Evolutionary conservation across 2,113 vertebrate genomes (phyloP).

Genomic region (Sorex fumeus): DNA sequence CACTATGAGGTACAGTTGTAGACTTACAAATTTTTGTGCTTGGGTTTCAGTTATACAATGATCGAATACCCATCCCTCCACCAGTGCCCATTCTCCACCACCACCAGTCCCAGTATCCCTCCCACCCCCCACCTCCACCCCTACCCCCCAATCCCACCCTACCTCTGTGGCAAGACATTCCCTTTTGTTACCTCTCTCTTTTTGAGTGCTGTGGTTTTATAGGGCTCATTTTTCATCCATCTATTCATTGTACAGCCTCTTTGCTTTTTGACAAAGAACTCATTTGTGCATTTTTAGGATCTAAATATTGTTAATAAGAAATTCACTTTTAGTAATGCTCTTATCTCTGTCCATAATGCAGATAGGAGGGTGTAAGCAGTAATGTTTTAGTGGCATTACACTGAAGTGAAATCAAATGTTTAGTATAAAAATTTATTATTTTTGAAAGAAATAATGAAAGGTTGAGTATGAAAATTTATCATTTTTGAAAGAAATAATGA

Average conservation of each 20-base stretch:
- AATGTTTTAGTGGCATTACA: not conserved
- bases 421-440: not conserved
- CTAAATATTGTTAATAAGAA: not conserved
- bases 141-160: no score
- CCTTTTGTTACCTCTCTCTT: no score
- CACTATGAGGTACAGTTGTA: no score
- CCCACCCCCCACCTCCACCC: no score
- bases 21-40: no score
- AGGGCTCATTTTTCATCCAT: not conserved
- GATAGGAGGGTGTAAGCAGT: not conserved
- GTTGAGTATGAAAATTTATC: not conserved
- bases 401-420: not conserved
- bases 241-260: accelerated
- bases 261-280: not conserved
- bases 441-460: not conserved
- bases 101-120: no score
- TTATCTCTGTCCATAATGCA: not conserved
- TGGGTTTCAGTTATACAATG: no score
- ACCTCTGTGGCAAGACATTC: no score
- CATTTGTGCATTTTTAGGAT: not conserved
- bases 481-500: not conserved
- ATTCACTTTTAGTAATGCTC: not conserved
- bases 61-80: no score
- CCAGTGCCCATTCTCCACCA: no score
- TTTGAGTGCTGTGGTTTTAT: no score